Base-by-base conservation (phyloP, 2,888 invertebrate species). In the Ephialtes manifestator region DNA sequence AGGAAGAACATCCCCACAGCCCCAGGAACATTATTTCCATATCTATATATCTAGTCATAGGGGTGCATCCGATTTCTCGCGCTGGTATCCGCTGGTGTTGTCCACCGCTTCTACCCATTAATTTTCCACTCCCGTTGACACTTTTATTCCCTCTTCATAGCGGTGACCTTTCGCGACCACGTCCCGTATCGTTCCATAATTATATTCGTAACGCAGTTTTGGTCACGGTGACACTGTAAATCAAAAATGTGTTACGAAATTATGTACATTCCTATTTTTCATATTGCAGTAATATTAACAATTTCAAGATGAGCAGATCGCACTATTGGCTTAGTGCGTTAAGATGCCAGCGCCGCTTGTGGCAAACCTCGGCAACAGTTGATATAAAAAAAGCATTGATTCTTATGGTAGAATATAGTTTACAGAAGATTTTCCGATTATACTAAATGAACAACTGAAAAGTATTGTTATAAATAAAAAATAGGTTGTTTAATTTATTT, bases 171-270 rank as follows among this genome's bases (percentile, higher is more conserved):
- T 51, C 48, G 53, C 65, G 51, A 28, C 2, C 67, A 35, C 70
- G 35, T 35, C 24, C 15, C 48, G 43, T 39, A 55, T 68, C 13
- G 28, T 70, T 70, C 46, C 24, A 48, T 46, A 81, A 81, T 85
- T 58, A 58, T 53, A 85, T 81, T 79, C 70, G 65, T 51, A 35
- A 81, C 65, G 75, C 46, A 58, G 72, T 70, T 76, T 70, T 65
- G 60, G 46, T 48, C 71, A 48, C 75, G 71, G 13, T 80, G 71
- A 39, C 24, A 7, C 35, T 35, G 35, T 35, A 35, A 35, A 35
- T 35, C 35, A 35, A 35, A 24, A 35, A 7, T 35, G 35, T 35
- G 35, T 35, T 35, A 7, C 0, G 4, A 35, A 35, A 35, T 2
- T 3, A 46, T 46, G 13, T 10, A 46, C 13, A 46, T 46, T 46